Evolutionary conservation across 1,140 invertebrate genomes (phyloP).

Genomic region (Diploscapter pachys): DNA sequence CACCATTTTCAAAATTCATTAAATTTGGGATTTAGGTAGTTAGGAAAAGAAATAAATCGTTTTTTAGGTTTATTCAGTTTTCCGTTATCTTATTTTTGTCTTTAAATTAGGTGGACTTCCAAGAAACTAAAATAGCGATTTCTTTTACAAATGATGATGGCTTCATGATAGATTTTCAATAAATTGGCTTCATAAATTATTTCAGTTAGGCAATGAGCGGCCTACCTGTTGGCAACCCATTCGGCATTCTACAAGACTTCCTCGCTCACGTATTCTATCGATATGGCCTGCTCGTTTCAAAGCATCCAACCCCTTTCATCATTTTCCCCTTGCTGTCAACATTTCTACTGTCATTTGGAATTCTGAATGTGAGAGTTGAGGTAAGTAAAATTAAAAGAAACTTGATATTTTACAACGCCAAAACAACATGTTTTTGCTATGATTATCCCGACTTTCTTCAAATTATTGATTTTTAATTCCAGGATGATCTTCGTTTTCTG

Average conservation of each 20-base stretch:
- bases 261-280: conserved; percentile 45
- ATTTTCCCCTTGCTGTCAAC: conserved; percentile 48
- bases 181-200: too few species aligned
- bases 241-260: conserved; percentile 44
- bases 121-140: too few species aligned
- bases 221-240: conserved; percentile 7
- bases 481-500: conserved; percentile 56
- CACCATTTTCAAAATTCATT: too few species aligned
- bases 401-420: conserved; percentile 5
- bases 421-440: conserved; percentile 28
- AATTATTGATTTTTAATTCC: conserved; percentile 14
- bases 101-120: too few species aligned
- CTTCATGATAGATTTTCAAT: too few species aligned
- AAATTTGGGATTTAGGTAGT: too few species aligned
- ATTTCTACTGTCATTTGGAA: conserved; percentile 45
- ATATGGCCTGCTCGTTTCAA: conserved; percentile 50
- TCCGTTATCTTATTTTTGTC: too few species aligned
- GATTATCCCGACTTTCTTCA: neutral
- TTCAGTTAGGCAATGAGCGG: too few species aligned
- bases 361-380: conserved; percentile 48
- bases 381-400: conserved; percentile 26
- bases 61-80: too few species aligned
- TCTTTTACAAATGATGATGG: too few species aligned
- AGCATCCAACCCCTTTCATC: conserved; percentile 48
- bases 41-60: too few species aligned